Percentiles rank a stretch among this genome's conserved stretches.
These are phyloP conservation scores for Parthenolecanium corni DNA, from an alignment of 2,888 invertebrate species.

Conservation along the genomic window DNA sequence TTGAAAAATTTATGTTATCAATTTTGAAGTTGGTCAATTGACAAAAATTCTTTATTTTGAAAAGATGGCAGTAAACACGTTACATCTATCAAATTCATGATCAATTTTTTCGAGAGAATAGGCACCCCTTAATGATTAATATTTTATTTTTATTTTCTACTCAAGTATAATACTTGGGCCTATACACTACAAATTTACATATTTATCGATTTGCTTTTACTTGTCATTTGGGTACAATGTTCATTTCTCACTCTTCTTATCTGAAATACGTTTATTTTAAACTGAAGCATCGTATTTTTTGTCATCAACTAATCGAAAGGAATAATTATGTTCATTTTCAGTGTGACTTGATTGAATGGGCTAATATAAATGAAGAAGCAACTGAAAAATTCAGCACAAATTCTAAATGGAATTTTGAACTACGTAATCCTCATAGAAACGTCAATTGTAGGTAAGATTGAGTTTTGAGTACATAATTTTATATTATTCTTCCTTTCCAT, in stretches of 20 bases:
- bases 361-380: conserved; percentile 34
- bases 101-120: not conserved
- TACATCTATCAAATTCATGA: not conserved
- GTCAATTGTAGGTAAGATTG: not conserved
- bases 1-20: not conserved
- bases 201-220: no score
- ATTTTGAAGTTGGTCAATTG: not conserved
- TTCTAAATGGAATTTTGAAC: conserved; percentile 7
- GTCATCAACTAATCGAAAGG: no score
- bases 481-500: not conserved
- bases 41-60: not conserved
- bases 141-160: no score
- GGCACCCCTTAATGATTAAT: no score
- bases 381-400: conserved; percentile 36
- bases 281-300: no score
- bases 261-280: no score
- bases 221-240: no score
- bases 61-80: not conserved
- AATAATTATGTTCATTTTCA: no score
- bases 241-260: no score
- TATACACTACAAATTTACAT: no score
- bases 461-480: not conserved
- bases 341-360: conserved; percentile 36
- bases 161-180: no score
- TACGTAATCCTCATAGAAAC: not conserved